These are phyloP conservation scores for Abrostola triplasia DNA, from an alignment of 2,888 invertebrate species.

Conservation along the genomic window DNA sequence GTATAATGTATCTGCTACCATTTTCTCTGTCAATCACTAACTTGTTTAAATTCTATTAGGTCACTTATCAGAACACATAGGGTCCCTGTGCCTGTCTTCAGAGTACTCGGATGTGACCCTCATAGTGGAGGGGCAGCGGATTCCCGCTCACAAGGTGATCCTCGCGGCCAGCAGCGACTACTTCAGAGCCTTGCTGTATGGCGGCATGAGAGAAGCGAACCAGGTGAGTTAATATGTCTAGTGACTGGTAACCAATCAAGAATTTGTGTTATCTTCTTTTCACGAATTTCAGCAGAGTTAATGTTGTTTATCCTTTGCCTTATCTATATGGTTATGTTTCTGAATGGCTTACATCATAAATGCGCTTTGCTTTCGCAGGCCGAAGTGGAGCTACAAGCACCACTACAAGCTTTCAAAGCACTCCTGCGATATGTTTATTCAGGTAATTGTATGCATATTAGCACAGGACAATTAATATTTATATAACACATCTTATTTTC, in stretches of 20 bases:
- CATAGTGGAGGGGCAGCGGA: conserved; percentile 92
- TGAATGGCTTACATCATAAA: background rate
- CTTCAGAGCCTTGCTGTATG: conserved; percentile 95
- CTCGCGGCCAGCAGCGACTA: conserved; percentile 98
- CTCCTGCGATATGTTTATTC: conserved; percentile 98
- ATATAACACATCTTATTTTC: too few relatives aligned
- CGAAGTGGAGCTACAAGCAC: conserved; percentile 95
- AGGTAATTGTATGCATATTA: conserved; percentile 81
- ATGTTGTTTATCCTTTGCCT: too few relatives aligned
- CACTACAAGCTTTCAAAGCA: conserved; percentile 95
- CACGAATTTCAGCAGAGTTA: too few relatives aligned
- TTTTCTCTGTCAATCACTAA: too few relatives aligned
- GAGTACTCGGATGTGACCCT: conserved; percentile 97
- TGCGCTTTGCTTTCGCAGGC: conserved; percentile 77
- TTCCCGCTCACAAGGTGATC: conserved; percentile 91
- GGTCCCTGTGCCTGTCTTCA: conserved; percentile 94
- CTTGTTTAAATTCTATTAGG: conserved; percentile 65
- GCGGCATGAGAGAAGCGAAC: conserved; percentile 92
- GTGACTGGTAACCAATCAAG: background rate
- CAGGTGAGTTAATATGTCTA: conserved; percentile 75
- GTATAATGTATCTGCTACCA: too few relatives aligned
- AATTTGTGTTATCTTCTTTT: too few relatives aligned
- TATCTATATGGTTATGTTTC: too few relatives aligned
- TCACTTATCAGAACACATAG: conserved; percentile 95
- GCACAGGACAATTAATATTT: too few relatives aligned